A percentile compares a stretch with the other conserved stretches of the same genome.
phyloP scores from a whole-genome alignment of 2,888 invertebrate genomes.

The Cepaea hortensis region DNA sequence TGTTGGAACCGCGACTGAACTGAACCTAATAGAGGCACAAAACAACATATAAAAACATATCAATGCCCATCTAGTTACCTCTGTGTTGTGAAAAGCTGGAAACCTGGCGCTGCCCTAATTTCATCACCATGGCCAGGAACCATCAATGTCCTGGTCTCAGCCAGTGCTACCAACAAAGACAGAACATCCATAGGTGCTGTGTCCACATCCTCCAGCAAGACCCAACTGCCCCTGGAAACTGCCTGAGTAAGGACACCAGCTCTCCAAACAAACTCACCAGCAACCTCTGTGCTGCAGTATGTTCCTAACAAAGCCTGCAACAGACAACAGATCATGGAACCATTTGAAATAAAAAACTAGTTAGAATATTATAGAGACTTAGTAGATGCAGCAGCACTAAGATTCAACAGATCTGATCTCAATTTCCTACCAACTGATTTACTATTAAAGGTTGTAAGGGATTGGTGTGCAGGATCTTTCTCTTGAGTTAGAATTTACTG shows the following conservation, averaged over 20 bases:
- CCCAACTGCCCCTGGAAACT: constrained; percentile 82
- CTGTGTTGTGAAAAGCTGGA: constrained; percentile 94
- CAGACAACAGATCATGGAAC: too few relatives aligned
- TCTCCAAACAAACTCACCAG: constrained; percentile 97
- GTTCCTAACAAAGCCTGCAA: constrained; percentile 87
- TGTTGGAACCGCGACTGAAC: too few relatives aligned
- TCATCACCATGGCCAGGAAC: constrained; percentile 93
- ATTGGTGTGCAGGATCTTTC: too few relatives aligned
- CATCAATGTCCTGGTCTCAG: constrained; percentile 88
- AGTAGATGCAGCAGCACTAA: too few relatives aligned
- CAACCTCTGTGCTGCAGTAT: constrained; percentile 95
- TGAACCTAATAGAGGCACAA: too few relatives aligned
- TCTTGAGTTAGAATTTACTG: too few relatives aligned
- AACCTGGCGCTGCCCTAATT: constrained; percentile 87
- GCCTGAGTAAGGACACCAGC: constrained; percentile 91
- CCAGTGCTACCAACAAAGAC: constrained; percentile 88
- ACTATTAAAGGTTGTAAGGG: too few relatives aligned
- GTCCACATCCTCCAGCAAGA: constrained; percentile 96
- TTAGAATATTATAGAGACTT: too few relatives aligned
- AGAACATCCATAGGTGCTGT: constrained; percentile 94
- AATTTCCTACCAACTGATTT: too few relatives aligned
- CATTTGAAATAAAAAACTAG: too few relatives aligned
- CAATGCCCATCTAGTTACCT: constrained; percentile 71
- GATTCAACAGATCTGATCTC: too few relatives aligned
- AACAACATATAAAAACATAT: background rate